phyloP scores from a whole-genome alignment of 2,888 invertebrate genomes.

The Andrena trimmerana region DNA sequence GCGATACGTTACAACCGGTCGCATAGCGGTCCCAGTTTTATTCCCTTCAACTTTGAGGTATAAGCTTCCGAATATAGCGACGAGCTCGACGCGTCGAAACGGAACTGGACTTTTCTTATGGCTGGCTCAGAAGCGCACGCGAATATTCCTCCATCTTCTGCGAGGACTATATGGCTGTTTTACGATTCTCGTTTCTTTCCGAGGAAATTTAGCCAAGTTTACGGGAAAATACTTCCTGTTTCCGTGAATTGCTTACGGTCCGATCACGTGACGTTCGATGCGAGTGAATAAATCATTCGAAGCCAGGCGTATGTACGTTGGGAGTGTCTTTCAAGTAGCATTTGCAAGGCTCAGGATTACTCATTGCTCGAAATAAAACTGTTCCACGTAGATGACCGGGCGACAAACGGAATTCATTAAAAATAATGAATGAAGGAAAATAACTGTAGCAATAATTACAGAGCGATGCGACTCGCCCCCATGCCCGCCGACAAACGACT shows the following conservation, averaged over 20 bases:
- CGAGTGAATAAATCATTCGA: no score
- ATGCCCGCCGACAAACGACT: background rate
- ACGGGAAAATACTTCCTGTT: background rate
- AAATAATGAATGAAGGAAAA: background rate
- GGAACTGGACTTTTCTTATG: constrained; percentile 14
- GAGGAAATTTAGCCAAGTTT: constrained; percentile 10
- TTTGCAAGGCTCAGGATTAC: background rate
- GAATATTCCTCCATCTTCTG: constrained; percentile 17
- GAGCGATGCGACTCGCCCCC: background rate
- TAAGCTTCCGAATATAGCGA: constrained; percentile 8
- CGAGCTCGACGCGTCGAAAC: constrained; percentile 10
- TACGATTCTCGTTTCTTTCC: constrained; percentile 13
- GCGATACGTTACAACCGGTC: constrained; percentile 28
- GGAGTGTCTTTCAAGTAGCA: background rate
- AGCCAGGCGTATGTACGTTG: no score
- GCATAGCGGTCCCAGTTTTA: constrained; percentile 23
- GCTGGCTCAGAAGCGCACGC: constrained; percentile 9
- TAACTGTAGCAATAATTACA: background rate
- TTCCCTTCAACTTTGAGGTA: constrained; percentile 22
- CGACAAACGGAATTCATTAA: background rate
- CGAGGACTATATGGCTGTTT: constrained; percentile 12
- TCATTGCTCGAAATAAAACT: background rate
- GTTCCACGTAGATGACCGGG: background rate
- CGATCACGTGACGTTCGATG: background rate
- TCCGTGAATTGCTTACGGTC: background rate